These are phyloP conservation scores for Atta cephalotes DNA, from an alignment of 1,140 invertebrate species.

Conservation along the genomic window DNA sequence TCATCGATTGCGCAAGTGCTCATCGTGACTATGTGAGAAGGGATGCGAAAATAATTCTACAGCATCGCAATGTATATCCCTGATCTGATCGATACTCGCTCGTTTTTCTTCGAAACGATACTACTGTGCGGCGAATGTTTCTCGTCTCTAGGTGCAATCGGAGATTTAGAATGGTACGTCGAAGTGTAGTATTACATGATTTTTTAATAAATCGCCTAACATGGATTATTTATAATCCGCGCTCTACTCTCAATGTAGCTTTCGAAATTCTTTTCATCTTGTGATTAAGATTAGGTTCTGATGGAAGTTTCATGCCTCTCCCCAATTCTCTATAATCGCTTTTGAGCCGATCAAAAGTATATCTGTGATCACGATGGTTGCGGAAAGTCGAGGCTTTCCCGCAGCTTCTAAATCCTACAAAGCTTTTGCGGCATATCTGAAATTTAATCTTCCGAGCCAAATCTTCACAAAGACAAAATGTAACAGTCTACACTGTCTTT, in stretches of 20 bases:
- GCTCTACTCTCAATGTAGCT: conserved; percentile 59
- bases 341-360: conserved; percentile 51
- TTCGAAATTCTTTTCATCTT: conserved; percentile 60
- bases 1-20: conserved; percentile 70
- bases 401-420: conserved; percentile 55
- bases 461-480: conserved; percentile 14
- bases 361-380: conserved; percentile 9
- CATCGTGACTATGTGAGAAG: conserved; percentile 42
- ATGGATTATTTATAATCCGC: conserved; percentile 6
- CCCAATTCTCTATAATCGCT: conserved; percentile 39
- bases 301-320: conserved; percentile 43
- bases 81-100: conserved; percentile 21
- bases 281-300: conserved; percentile 56
- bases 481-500: not conserved
- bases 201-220: conserved; percentile 6
- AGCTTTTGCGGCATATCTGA: conserved; percentile 26
- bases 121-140: not conserved
- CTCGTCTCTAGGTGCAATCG: not conserved
- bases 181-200: not conserved
- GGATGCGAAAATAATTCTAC: conserved; percentile 68
- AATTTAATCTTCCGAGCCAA: conserved; percentile 46
- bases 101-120: conserved; percentile 22
- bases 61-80: not conserved
- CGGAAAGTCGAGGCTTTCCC: conserved; percentile 20
- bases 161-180: not conserved